phyloP scores from a whole-genome alignment of 2,797 vertebrate genomes.

The Pagetopsis macropterus region DNA sequence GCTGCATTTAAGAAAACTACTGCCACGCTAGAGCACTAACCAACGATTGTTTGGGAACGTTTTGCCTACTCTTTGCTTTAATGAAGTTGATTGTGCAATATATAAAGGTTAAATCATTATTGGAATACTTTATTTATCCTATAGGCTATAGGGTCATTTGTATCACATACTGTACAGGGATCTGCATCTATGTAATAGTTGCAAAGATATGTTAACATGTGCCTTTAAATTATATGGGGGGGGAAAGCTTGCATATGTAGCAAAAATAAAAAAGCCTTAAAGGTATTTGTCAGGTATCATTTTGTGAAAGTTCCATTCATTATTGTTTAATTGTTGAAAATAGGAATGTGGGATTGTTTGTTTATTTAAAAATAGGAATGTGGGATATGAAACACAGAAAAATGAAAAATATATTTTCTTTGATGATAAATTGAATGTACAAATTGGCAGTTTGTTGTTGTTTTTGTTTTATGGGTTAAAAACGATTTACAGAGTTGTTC shows the following conservation, averaged over 20 bases:
- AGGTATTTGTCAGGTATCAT: not conserved
- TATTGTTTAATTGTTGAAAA: not conserved
- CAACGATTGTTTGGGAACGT: not conserved
- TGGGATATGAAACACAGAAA: not conserved
- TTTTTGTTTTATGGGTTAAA: not conserved
- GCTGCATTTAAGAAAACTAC: not conserved
- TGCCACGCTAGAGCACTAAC: not conserved
- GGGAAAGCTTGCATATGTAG: constrained; percentile 15
- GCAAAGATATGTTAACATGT: constrained; percentile 15
- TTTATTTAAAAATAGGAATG: not conserved
- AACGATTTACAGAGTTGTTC: no score
- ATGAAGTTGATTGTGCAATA: not conserved
- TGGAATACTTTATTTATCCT: no score
- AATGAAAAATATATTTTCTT: not conserved
- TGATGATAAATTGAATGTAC: constrained; percentile 22
- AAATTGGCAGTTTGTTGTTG: not conserved
- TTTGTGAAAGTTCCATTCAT: not conserved
- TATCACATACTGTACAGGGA: rapidly evolving
- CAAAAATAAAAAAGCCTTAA: not conserved
- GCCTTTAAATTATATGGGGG: constrained; percentile 23
- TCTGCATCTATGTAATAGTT: not conserved
- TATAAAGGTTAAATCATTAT: not conserved
- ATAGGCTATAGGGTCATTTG: not conserved
- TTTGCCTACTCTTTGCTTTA: constrained; percentile 8
- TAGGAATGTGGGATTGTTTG: no score